A percentile compares a stretch with the other conserved stretches of the same genome.
Conservation (phyloP, 2,113 vertebrate genomes). For the Aspiorhynchus laticeps region DNA sequence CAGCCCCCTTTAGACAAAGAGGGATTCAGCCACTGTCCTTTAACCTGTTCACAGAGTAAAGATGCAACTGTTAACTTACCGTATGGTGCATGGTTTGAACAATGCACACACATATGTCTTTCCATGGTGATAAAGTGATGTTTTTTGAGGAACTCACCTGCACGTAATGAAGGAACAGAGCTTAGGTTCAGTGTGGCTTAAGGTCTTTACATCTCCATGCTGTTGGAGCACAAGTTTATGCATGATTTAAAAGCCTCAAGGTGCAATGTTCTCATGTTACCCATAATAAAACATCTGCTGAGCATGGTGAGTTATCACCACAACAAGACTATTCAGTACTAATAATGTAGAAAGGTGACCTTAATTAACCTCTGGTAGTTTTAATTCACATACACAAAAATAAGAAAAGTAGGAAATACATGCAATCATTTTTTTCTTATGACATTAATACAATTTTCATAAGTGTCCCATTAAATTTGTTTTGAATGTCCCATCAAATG, state of each 20-base stretch:
- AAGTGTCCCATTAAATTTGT: neutral
- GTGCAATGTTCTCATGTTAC: conserved; percentile 41
- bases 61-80: neutral
- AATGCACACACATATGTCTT: neutral
- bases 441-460: neutral
- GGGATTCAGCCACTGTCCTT: conserved; percentile 2
- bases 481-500: neutral
- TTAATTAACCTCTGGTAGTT: neutral
- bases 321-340: neutral
- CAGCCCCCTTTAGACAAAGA: neutral
- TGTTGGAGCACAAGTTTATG: conserved; percentile 46
- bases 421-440: neutral
- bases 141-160: conserved; percentile 11
- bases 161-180: neutral
- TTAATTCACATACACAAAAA: neutral
- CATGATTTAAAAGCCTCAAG: conserved; percentile 47
- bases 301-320: conserved; percentile 14
- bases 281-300: conserved; percentile 34
- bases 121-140: neutral
- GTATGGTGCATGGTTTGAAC: neutral
- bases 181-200: conserved; percentile 41
- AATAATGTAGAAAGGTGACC: neutral
- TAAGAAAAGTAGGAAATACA: neutral
- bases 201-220: conserved; percentile 40
- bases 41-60: neutral